Evolutionary conservation across 2,113 vertebrate species (phyloP), one percentile per base, ranked within the genome.

Genomic region (Chaetodon auriga): DNA sequence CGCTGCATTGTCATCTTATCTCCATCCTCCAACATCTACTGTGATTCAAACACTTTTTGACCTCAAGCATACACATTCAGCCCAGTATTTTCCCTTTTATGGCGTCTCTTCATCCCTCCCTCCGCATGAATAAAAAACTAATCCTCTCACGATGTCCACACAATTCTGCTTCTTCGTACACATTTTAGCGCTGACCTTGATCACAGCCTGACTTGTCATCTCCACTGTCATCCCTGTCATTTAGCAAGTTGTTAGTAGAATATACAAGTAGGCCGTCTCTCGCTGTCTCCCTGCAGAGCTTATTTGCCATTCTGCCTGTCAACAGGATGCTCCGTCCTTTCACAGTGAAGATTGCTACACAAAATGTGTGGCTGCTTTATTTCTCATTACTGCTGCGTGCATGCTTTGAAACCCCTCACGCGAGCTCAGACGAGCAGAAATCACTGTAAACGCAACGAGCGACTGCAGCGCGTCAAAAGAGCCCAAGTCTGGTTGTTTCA

Each of bases 141-240:
- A 92, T 89, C 78, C 69, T 78, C 75, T 84, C 82, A 62, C 70
- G 54, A n/a, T 45, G 45, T 87, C 65, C 10, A 25, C 72, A 84
- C 11, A 77, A 66, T 74, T 85, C 74, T 41, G 70, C 38, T 64
- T 91, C 69, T 87, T 80, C 72, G 19, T 53, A 54, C 75, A 77
- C 78, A 75, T 85, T 86, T 89, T 73, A 81, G 62, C 75, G 6
- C 48, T 69, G 88, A 89, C 84, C 81, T 91, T 91, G 87, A 91
- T 93, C 89, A 83, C 82, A 88, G 78, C 25, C 55, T 36, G 61
- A 68, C 80, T 62, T 89, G 85, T 90, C 87, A 84, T 89, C 81
- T 79, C 75, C 25, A 45, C 85, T 80, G 78, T 88, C 89, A 80
- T 85, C 75, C 86, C 66, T 55, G 71, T 85, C 75, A 81, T 81